Evolutionary conservation across 2,888 invertebrate genomes (phyloP).

Genomic region (Neoascia interrupta): DNA sequence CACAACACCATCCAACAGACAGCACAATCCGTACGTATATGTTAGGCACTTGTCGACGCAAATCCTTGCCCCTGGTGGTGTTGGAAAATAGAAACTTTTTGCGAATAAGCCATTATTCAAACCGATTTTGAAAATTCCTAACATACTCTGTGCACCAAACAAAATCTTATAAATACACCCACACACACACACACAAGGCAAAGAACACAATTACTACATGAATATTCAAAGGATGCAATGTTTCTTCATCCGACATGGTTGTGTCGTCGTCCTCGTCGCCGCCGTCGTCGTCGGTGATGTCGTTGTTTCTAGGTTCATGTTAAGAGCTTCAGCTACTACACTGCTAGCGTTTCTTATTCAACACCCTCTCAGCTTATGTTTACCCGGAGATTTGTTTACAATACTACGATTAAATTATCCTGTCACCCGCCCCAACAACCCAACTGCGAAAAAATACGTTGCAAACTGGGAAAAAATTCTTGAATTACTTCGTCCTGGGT

Average conservation of each 20-base stretch:
- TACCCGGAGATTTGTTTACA: conserved; percentile 58
- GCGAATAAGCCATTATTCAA: conserved; percentile 57
- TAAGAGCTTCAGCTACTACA: neutral
- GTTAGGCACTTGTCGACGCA: conserved; percentile 16
- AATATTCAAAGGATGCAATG: conserved; percentile 58
- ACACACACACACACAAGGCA: neutral
- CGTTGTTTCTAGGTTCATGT: conserved; percentile 17
- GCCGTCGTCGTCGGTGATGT: neutral
- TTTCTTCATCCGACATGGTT: conserved; percentile 17
- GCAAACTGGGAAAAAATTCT: too few relatives aligned
- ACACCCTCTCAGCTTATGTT: conserved; percentile 28
- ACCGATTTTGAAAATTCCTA: conserved; percentile 59
- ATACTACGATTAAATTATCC: conserved; percentile 55
- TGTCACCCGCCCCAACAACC: conserved; percentile 37
- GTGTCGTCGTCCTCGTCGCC: neutral
- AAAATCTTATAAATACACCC: conserved; percentile 43
- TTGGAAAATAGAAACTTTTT: conserved; percentile 44
- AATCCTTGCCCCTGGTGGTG: conserved; percentile 41
- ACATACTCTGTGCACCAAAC: conserved; percentile 32
- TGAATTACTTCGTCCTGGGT: too few relatives aligned
- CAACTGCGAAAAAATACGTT: too few relatives aligned
- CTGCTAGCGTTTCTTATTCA: conserved; percentile 4
- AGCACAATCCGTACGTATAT: too few relatives aligned
- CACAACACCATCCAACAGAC: conserved; percentile 41
- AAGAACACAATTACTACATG: conserved; percentile 38